These are phyloP conservation scores for Colistium nudipinnis DNA, from an alignment of 2,113 vertebrate genomes.

Conservation along the genomic window DNA sequence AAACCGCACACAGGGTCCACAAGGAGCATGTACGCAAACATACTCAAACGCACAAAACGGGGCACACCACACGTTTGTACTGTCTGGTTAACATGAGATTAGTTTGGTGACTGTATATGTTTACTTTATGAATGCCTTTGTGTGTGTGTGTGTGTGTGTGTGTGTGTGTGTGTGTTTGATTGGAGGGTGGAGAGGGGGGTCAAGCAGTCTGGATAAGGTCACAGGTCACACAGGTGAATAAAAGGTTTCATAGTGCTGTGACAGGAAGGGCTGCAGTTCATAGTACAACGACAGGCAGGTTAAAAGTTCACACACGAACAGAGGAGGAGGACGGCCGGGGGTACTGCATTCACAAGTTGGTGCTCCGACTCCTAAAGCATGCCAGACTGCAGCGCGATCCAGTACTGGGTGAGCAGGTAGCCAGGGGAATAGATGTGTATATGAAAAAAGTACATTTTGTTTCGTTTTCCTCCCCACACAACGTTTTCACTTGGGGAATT, in stretches of 20 bases:
- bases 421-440: conserved; percentile 27
- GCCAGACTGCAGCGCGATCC: conserved; percentile 46
- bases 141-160: background rate
- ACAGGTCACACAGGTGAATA: conserved; percentile 40
- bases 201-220: conserved; percentile 31
- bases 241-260: conserved; percentile 28
- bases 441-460: conserved; percentile 20
- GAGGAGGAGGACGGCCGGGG: conserved; percentile 23
- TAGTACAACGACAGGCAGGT: conserved; percentile 49
- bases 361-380: conserved; percentile 61
- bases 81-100: conserved; percentile 21
- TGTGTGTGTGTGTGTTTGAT: conserved; percentile 10
- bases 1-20: conserved; percentile 36
- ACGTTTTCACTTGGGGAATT: conserved; percentile 39
- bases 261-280: conserved; percentile 47
- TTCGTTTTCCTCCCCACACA: conserved; percentile 4
- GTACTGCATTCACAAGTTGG: conserved; percentile 52
- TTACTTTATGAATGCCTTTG: conserved; percentile 4
- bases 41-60: background rate
- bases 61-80: conserved; percentile 8
- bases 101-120: conserved; percentile 1
- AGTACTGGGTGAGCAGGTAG: conserved; percentile 40
- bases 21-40: background rate
- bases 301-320: conserved; percentile 46
- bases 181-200: background rate